A percentile compares a stretch with the other conserved stretches of the same genome.
These are phyloP conservation scores for Malaclemys terrapin DNA, from an alignment of 2,113 vertebrate species.

Conservation along the genomic window DNA sequence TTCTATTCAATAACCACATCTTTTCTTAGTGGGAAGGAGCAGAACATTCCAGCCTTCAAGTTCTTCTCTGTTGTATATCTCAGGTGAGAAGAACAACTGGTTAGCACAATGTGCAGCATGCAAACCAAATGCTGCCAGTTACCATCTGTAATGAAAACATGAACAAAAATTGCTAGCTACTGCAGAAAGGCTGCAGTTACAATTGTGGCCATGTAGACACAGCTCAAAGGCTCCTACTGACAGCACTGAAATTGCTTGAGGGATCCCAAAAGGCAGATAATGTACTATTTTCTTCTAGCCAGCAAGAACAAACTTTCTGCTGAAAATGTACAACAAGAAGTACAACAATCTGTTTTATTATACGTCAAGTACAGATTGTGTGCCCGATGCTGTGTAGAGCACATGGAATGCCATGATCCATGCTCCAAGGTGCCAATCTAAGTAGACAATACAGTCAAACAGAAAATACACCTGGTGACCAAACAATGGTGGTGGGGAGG, in stretches of 20 bases:
- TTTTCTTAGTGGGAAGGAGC: background rate
- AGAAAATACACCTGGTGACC: background rate
- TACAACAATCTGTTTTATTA: background rate
- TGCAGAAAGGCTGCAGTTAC: background rate
- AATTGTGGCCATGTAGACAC: background rate
- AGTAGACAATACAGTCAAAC: background rate
- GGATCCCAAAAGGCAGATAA: background rate
- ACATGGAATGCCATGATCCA: background rate
- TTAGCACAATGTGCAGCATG: background rate
- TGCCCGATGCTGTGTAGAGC: background rate
- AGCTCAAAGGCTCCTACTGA: background rate
- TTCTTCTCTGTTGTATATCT: background rate
- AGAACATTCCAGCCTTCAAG: background rate
- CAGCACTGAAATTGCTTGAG: background rate
- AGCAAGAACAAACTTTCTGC: background rate
- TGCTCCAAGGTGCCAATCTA: background rate
- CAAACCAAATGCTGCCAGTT: background rate
- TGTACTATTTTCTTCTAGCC: background rate
- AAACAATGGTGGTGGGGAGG: rapidly evolving
- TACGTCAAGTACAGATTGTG: rapidly evolving
- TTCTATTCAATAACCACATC: background rate
- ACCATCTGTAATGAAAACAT: background rate
- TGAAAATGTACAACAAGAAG: background rate
- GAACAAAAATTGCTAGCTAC: background rate
- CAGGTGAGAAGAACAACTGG: background rate